A percentile compares a stretch with the other conserved stretches of the same genome.
These are phyloP conservation scores for Carterocephalus palaemon DNA, from an alignment of 2,888 invertebrate species.

Conservation along the genomic window DNA sequence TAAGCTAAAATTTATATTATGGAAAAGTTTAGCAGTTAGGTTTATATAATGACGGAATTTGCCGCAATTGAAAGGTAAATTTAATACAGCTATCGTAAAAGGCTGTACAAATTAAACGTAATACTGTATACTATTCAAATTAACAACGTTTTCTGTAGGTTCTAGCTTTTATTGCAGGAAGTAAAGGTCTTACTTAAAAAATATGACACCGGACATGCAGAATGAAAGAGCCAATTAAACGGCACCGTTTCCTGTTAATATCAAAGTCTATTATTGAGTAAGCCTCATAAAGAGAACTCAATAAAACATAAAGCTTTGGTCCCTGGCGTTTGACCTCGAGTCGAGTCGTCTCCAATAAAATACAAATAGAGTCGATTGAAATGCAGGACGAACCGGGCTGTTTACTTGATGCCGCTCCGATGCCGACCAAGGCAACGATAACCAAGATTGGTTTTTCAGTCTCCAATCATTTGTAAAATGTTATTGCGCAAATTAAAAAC, in stretches of 20 bases:
- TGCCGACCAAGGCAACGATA: slow-evolving; percentile 57
- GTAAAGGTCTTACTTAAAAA: too few relatives aligned
- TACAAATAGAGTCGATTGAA: slow-evolving; percentile 74
- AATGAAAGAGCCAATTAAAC: slow-evolving; percentile 45
- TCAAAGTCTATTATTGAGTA: slow-evolving; percentile 48
- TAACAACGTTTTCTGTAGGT: too few relatives aligned
- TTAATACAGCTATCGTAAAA: too few relatives aligned
- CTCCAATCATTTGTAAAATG: slow-evolving; percentile 66
- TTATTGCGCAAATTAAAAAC: slow-evolving; percentile 59
- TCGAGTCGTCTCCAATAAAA: slow-evolving; percentile 66
- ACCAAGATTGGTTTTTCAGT: slow-evolving; percentile 71
- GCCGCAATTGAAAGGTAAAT: too few relatives aligned
- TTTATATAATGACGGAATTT: too few relatives aligned
- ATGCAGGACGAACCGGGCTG: slow-evolving; percentile 67
- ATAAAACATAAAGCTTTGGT: slow-evolving; percentile 65
- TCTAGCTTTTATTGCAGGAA: too few relatives aligned
- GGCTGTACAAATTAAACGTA: too few relatives aligned
- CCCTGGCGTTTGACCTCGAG: slow-evolving; percentile 47
- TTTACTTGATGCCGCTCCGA: slow-evolving; percentile 61
- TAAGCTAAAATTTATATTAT: too few relatives aligned
- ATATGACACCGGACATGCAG: neutral
- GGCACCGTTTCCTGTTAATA: slow-evolving; percentile 45
- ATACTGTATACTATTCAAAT: too few relatives aligned
- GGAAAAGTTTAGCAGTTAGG: too few relatives aligned
- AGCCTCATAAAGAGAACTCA: slow-evolving; percentile 61